Conservation (phyloP, 2,113 vertebrate species). For the Podarcis cretensis region DNA sequence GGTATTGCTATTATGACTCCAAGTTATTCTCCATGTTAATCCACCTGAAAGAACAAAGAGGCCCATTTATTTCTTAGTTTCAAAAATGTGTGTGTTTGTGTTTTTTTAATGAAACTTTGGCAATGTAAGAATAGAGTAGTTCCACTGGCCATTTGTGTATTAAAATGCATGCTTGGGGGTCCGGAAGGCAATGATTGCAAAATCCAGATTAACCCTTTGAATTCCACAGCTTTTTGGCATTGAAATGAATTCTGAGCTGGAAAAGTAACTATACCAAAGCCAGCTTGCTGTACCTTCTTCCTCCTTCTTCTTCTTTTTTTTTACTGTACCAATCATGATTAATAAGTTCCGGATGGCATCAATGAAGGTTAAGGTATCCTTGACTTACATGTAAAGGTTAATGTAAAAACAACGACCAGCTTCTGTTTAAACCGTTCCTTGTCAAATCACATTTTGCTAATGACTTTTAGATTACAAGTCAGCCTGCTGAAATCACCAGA, state of each 20-base stretch:
- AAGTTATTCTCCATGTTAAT: neutral
- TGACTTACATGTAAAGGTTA: constrained; percentile 53
- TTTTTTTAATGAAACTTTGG: neutral
- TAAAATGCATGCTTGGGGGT: accelerated
- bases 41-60: neutral
- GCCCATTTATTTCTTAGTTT: neutral
- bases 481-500: constrained; percentile 20
- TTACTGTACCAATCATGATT: constrained; percentile 38
- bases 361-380: constrained; percentile 44
- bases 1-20: neutral
- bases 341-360: constrained; percentile 45
- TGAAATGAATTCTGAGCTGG: constrained; percentile 1
- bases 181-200: neutral
- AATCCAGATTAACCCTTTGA: neutral
- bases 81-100: neutral
- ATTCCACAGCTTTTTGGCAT: neutral
- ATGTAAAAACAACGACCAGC: constrained; percentile 38
- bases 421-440: constrained; percentile 39
- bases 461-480: constrained; percentile 41
- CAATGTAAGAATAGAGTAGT: neutral
- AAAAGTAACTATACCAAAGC: neutral
- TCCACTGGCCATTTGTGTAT: neutral
- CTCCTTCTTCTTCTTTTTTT: neutral
- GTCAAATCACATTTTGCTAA: constrained; percentile 54
- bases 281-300: neutral